Base-by-base conservation (phyloP, 2,113 vertebrate species). In the Crotalus horridus region DNA sequence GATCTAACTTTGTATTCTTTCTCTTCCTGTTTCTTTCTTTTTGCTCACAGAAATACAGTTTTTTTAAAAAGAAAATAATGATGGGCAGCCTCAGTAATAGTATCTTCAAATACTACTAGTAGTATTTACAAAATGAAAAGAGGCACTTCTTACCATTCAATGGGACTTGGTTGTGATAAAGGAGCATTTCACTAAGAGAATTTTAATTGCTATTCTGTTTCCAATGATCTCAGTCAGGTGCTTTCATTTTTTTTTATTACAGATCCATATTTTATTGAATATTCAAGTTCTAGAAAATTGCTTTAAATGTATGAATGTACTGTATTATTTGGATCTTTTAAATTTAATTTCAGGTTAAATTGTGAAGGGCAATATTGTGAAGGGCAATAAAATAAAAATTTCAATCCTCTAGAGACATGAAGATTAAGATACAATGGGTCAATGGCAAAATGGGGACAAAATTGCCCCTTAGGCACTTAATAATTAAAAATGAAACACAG, bases 1-100 rank as follows among this genome's bases (percentile, higher is more conserved):
- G 92, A 90, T 90, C 43, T 29, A 85, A n/a, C 43, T 61, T 93
- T 88, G 58, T 69, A 61, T 61, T 92, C 51, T 88, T 88, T 54
- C 46, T 33, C 56, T 43, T 56, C 4, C 24, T 15, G 33, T 69
- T 88, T 92, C 9, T 69, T 86, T 51, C 51, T 26, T 91, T 85
- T 89, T 33, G 54, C 46, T 89, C 53, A 92, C 48, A 56, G 33
- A 48, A 53, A 51, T 81, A 58, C 5, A 89, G n/a, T 85, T 92
- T 89, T 33, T 33, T 59, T 1, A 46, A 56, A 86, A 92, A 64
- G 26, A 11, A 91, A 92, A 81, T 81, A 53, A 29, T 46, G 39
- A 56, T 53, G 43, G 69, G 4, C 54, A 90, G 39, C 54, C 46
- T 86, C 55, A 86, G 17, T 86, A 53, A 53, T 51, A 33, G 7